Base-by-base conservation (phyloP, 30 jellyfish, hydroid and myxozoan species). In the Hydra vulgaris region DNA sequence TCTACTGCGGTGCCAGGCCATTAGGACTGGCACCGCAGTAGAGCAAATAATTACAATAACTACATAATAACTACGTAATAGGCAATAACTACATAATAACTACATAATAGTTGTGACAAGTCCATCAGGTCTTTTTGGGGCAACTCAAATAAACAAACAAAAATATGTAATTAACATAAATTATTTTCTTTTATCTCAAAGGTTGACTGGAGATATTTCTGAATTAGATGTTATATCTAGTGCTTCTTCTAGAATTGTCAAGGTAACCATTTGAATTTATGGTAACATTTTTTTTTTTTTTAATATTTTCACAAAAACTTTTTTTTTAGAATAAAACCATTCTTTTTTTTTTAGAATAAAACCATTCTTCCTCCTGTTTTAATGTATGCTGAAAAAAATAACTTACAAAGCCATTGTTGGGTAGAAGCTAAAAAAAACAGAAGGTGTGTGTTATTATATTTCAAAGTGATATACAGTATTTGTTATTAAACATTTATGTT, bases 331-430 rank as follows among this genome's bases (percentile, higher is more conserved):
- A n/a, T n/a, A n/a, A 53, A 18, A 23, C 67, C 81, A 19, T 73
- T 0, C 70, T 18, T 73, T 20, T 22, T 16, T 24, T 0, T 22
- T 26, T 73, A 0, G 66, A 73, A 73, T 7, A 0, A 73, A 18
- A 17, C 7, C 17, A 20, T 26, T 22, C 81, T 73, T 23, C 81
- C 81, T 20, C 74, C 81, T 12, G 70, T 73, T n/a, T 27, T 26
- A 21, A 12, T 22, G n/a, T 73, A 73, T 73, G 81, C 81, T 21
- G 66, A 73, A 20, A 53, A 0, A 7, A 24, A 73, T 18, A 24
- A 73, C 8, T 53, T 73, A 19, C 81, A 15, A 12, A 53, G 52
- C 23, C 12, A 12, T 12, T 26, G 18, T 21, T 73, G 81, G 81
- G 7, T 12, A 21, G 18, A 24, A 8, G 66, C 74, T 0, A 73